Conservation (phyloP, 2,888 invertebrate species). For the Metellina segmentata region DNA sequence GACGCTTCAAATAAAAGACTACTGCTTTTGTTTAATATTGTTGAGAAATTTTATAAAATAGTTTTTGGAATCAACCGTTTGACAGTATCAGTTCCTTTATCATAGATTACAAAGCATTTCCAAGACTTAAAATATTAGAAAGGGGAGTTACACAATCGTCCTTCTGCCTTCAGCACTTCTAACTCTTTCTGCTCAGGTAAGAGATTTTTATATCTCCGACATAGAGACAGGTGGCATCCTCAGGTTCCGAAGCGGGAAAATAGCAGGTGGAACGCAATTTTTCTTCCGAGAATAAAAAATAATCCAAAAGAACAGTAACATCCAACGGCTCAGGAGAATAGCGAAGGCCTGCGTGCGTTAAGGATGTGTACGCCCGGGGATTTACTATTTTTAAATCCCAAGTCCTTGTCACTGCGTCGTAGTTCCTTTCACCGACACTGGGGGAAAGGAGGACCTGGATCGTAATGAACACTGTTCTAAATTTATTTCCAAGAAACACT, state of each 20-base stretch:
- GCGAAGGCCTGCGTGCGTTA: not conserved
- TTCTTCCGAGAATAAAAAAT: not conserved
- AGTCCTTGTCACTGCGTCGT: conserved; percentile 68
- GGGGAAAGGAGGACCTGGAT: conserved; percentile 2
- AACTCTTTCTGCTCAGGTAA: conserved; percentile 24
- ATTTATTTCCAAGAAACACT: conserved; percentile 61
- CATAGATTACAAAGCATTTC: too few species aligned
- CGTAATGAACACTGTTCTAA: conserved; percentile 75
- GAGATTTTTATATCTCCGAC: not conserved
- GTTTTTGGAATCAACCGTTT: too few species aligned
- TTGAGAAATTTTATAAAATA: too few species aligned
- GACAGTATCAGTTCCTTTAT: too few species aligned
- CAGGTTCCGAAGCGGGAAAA: conserved; percentile 1
- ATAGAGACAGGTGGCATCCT: conserved; percentile 52
- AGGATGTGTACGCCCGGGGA: conserved; percentile 36
- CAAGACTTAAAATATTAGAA: too few species aligned
- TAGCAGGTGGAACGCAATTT: conserved; percentile 55
- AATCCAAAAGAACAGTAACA: conserved; percentile 2
- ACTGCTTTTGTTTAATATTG: too few species aligned
- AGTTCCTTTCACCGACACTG: conserved; percentile 23
- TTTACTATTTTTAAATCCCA: conserved; percentile 60
- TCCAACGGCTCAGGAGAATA: not conserved
- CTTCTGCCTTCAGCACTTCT: not conserved
- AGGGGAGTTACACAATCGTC: too few species aligned
- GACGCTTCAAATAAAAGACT: too few species aligned